Percentiles rank a stretch among this genome's conserved stretches.
Conservation (phyloP, 2,113 vertebrate species). For the Tapirus terrestris region DNA sequence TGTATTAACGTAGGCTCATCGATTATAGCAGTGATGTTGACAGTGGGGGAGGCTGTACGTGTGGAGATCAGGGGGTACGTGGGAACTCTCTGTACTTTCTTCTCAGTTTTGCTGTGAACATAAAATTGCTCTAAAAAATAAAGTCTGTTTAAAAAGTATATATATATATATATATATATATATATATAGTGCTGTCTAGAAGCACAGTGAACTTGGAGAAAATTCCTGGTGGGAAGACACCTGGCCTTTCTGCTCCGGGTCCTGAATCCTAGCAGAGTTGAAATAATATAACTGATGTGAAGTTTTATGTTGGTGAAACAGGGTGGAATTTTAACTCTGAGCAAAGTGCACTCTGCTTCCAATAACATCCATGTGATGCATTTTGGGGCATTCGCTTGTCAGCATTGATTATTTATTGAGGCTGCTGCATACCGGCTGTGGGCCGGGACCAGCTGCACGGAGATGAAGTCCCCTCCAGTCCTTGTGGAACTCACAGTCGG, state of each 20-base stretch:
- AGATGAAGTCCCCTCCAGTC: not conserved
- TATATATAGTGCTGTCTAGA: not conserved
- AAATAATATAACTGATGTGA: not conserved
- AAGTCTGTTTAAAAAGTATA: not conserved
- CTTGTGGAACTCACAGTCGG: not conserved
- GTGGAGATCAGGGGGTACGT: not conserved
- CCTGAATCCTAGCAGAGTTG: not conserved
- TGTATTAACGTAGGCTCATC: not conserved
- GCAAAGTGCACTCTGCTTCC: not conserved
- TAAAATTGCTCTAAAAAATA: not conserved
- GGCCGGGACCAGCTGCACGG: not conserved
- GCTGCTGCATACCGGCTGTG: not conserved
- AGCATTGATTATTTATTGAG: not conserved
- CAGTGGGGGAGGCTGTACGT: not conserved
- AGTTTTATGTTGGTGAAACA: not conserved
- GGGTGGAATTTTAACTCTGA: not conserved
- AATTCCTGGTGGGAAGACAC: not conserved
- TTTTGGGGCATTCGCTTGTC: not conserved
- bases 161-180: not conserved
- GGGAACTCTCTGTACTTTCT: not conserved
- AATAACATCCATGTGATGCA: fast-evolving
- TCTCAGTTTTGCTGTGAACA: not conserved
- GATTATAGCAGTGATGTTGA: fast-evolving
- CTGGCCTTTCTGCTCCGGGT: not conserved
- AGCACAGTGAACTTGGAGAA: not conserved